These are phyloP conservation scores for Garra rufa DNA, from an alignment of 2,113 vertebrate genomes.

Conservation along the genomic window DNA sequence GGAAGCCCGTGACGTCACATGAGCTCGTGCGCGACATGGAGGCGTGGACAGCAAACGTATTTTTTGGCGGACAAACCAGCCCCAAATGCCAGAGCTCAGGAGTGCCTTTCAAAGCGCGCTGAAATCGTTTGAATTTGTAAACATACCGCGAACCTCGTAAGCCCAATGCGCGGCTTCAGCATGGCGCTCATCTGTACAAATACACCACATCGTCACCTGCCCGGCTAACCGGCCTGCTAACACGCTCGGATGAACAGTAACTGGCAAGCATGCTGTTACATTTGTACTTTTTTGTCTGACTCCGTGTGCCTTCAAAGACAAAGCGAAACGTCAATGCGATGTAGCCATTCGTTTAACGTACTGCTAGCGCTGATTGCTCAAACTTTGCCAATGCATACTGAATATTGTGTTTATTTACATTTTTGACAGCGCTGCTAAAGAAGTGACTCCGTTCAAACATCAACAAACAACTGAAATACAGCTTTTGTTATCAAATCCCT, in stretches of 20 bases:
- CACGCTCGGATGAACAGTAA: neutral
- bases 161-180: neutral
- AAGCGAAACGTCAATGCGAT: neutral
- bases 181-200: slow-evolving; percentile 30
- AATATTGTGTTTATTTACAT: neutral
- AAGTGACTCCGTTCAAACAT: neutral
- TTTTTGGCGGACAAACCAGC: slow-evolving; percentile 29
- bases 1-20: neutral
- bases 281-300: neutral
- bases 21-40: neutral
- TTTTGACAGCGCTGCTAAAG: neutral
- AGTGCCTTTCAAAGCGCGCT: neutral
- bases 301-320: neutral
- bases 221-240: slow-evolving; percentile 13
- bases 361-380: neutral
- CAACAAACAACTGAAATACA: neutral
- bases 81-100: neutral
- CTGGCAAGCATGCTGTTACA: neutral
- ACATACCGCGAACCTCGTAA: neutral
- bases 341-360: neutral
- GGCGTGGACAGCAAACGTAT: slow-evolving; percentile 18
- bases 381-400: neutral
- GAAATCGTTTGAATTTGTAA: slow-evolving; percentile 2
- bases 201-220: neutral
- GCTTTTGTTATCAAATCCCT: neutral